Evolutionary conservation across 2,113 vertebrate species (phyloP).

Genomic region (Progne subis): DNA sequence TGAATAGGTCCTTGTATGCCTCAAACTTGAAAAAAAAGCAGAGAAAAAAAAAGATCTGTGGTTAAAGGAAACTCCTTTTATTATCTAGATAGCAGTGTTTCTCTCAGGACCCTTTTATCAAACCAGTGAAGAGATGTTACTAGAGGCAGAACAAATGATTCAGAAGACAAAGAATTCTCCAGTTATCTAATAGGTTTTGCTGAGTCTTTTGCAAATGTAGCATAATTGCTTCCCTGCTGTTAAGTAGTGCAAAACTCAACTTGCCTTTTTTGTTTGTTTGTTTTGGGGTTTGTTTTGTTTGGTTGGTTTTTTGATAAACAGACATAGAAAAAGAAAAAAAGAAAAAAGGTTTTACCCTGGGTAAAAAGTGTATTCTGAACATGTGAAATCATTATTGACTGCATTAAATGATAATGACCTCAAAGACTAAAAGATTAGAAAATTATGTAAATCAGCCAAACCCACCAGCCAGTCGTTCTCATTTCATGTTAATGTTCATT

Average conservation of each 20-base stretch:
- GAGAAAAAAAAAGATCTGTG: background rate
- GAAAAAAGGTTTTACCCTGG: background rate
- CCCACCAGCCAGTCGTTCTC: background rate
- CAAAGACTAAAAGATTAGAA: background rate
- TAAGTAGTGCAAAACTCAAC: background rate
- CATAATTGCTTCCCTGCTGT: background rate
- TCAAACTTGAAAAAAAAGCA: background rate
- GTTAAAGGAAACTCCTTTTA: background rate
- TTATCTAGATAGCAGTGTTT: background rate
- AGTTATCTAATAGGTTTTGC: background rate
- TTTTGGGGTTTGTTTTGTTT: background rate
- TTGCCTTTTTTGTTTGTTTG: background rate
- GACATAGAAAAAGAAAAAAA: fast-evolving
- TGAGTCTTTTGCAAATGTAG: background rate
- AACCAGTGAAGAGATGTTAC: background rate
- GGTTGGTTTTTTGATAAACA: background rate
- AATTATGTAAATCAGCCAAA: background rate
- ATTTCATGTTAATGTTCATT: background rate
- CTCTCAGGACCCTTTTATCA: background rate
- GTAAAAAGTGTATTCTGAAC: background rate
- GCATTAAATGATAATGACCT: background rate
- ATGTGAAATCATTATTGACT: background rate
- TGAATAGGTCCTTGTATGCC: background rate
- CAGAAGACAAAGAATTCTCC: background rate
- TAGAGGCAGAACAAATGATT: background rate